Evolutionary conservation across 1,140 invertebrate genomes (phyloP), one percentile per base, ranked within the genome.

Genomic region (Heliconius hewitsoni): DNA sequence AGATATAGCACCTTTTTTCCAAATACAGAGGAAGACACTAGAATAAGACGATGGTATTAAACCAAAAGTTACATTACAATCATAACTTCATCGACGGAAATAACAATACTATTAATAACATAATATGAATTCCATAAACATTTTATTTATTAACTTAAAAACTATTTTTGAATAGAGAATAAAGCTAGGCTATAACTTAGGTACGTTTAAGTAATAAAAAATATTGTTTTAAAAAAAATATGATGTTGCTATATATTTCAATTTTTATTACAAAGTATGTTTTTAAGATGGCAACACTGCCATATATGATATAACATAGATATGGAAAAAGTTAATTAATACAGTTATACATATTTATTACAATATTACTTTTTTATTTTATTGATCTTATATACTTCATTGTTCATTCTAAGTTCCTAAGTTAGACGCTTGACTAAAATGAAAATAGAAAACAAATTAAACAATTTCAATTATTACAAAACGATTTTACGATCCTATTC

Each of bases 111-210:
- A 93, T 93, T 76, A 76, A 88, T 76, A 87, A 89, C 84, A 91
- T 91, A 92, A 91, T 92, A 92, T 86, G 90, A 91, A 91, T 91
- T 93, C 90, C 89, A 87, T 87, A 73, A 80, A 86, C 84, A 89
- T 90, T 85, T 39, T 73, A 37, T 72, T 77, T 77, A 34, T 46
- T 46, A 73, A 76, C 79, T 76, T 76, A 80, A 52, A 76, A 73
- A 73, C 78, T 78, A 82, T 77, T 80, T 83, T 87, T 74, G 78
- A 82, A 85, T 83, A 42, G 30, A 72, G 16, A 71, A 72, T 72
- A 72, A 37, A 72, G 71, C 30, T 72, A 39, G 37, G 60, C 37
- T 42, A 72, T 72, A 72, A 72, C 71, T 72, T 72, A 72, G 71
- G 71, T 72, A 72, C 71, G 16, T 72, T 39, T 39, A 39, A 39